Percentiles rank a stretch among this genome's conserved stretches.
These are phyloP conservation scores for Dufourea novaeangliae DNA, from an alignment of 1,140 invertebrate genomes.

Conservation along the genomic window DNA sequence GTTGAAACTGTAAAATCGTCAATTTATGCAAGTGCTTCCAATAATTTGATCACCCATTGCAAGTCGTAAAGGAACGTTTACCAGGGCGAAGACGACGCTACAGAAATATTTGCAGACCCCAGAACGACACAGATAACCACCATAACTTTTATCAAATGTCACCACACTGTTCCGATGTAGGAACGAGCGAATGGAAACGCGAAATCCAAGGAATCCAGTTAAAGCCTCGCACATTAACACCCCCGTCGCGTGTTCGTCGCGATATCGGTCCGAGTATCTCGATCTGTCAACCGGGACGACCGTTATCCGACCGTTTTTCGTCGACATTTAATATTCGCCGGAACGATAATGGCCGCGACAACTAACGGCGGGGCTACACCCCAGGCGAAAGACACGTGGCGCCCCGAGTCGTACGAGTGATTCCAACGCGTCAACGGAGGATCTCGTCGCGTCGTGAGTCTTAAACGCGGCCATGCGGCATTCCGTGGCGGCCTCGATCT, in stretches of 20 bases:
- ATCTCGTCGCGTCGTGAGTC: constrained; percentile 11
- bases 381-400: constrained; percentile 28
- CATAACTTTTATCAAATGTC: too few species aligned
- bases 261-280: background rate
- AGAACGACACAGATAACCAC: too few species aligned
- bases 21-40: too few species aligned
- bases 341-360: constrained; percentile 33
- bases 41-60: too few species aligned
- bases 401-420: background rate
- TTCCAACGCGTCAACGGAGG: constrained; percentile 26
- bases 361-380: background rate
- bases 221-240: background rate
- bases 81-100: too few species aligned
- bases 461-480: constrained; percentile 24
- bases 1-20: too few species aligned
- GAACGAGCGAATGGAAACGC: background rate
- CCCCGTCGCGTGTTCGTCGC: background rate
- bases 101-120: too few species aligned
- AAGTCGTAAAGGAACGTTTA: too few species aligned
- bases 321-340: constrained; percentile 9
- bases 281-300: constrained; percentile 13
- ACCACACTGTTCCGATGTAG: background rate
- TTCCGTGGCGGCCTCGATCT: constrained; percentile 5
- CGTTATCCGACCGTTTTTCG: constrained; percentile 14
- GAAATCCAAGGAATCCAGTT: background rate